These are phyloP conservation scores for Octodonta nipae DNA, from an alignment of 2,888 invertebrate genomes.

Conservation along the genomic window DNA sequence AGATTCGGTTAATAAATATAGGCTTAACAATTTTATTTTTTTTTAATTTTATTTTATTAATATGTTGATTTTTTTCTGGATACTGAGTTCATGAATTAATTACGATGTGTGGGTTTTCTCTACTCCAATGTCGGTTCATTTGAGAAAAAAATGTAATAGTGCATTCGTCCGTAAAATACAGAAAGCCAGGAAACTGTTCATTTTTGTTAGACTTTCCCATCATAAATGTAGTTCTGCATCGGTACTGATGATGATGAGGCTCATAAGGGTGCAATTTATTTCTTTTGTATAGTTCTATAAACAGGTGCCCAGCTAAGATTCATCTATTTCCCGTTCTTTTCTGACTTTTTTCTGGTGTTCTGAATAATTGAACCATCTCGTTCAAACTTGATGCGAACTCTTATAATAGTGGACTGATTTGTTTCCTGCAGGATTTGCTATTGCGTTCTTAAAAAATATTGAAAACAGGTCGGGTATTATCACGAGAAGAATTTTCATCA, in stretches of 20 bases:
- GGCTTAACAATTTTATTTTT: neutral
- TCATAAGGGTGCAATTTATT: neutral
- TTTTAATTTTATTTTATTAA: too few relatives aligned
- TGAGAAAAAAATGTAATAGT: neutral
- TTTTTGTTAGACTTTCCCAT: neutral
- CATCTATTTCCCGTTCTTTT: neutral
- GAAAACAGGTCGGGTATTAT: too few relatives aligned
- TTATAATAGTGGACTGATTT: too few relatives aligned
- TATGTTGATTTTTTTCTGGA: neutral
- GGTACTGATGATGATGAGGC: neutral
- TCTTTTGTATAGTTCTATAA: neutral
- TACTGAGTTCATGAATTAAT: neutral
- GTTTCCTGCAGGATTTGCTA: too few relatives aligned
- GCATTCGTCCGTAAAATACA: neutral
- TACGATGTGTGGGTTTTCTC: neutral
- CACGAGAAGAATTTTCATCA: too few relatives aligned
- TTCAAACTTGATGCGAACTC: too few relatives aligned
- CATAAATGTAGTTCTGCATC: too few relatives aligned
- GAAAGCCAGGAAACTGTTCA: constrained; percentile 1
- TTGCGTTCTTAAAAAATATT: too few relatives aligned
- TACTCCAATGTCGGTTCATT: neutral
- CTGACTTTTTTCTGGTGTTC: neutral
- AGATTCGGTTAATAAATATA: neutral
- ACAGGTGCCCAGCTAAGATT: neutral
- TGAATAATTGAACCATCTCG: too few relatives aligned